Percentiles rank a stretch among this genome's conserved stretches.
Evolutionary conservation across 2,113 vertebrate species (phyloP).

Genomic region (Patagioenas fasciata): DNA sequence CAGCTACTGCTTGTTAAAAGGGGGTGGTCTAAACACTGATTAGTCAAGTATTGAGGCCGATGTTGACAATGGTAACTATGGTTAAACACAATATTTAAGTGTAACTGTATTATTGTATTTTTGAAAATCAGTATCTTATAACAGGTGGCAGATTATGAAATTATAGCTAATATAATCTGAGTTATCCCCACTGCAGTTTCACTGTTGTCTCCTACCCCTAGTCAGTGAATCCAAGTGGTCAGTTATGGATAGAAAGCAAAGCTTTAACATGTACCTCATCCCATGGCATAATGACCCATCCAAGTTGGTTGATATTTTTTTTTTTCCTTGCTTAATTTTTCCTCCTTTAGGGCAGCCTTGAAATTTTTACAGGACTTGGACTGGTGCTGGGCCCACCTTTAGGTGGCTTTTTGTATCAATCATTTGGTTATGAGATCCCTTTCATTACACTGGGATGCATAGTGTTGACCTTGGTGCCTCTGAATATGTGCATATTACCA

Average conservation of each 20-base stretch:
- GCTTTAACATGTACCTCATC: neutral
- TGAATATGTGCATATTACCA: constrained; percentile 88
- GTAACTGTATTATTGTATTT: neutral
- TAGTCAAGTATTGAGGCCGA: neutral
- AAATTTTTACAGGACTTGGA: constrained; percentile 90
- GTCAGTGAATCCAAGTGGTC: neutral
- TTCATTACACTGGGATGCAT: constrained; percentile 88
- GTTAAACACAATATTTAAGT: neutral
- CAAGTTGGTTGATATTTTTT: neutral
- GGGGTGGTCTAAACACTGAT: neutral
- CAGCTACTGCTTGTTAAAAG: neutral
- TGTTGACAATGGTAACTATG: neutral
- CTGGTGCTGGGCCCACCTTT: constrained; percentile 91
- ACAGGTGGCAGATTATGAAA: neutral
- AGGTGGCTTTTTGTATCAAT: constrained; percentile 91
- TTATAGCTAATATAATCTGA: neutral
- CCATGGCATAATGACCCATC: neutral
- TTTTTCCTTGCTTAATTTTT: neutral
- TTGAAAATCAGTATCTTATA: neutral
- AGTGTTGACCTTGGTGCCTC: constrained; percentile 85
- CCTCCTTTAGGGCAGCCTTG: constrained; percentile 85
- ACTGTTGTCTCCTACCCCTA: neutral
- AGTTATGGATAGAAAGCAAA: neutral
- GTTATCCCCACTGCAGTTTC: neutral
- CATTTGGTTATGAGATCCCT: constrained; percentile 90